Percentiles rank a stretch among this genome's conserved stretches.
Evolutionary conservation across 1,140 invertebrate genomes (phyloP).

Genomic region (Bombus vancouverensis): DNA sequence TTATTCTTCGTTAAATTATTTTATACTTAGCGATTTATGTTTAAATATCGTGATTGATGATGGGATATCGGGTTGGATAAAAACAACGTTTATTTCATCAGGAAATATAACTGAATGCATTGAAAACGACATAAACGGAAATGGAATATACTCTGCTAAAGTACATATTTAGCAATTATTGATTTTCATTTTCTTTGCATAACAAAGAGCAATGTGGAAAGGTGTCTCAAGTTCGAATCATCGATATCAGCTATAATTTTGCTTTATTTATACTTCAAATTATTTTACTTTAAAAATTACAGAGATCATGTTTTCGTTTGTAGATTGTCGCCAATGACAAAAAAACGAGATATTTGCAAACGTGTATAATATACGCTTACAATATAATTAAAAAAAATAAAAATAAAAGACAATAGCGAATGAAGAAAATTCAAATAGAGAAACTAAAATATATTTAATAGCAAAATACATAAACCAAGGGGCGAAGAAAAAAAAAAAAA

Average conservation of each 20-base stretch:
- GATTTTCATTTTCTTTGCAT: background rate
- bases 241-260: constrained; percentile 78
- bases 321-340: constrained; percentile 76
- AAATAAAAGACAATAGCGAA: constrained; percentile 45
- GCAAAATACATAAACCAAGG: constrained; percentile 23
- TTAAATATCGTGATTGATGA: background rate
- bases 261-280: constrained; percentile 80
- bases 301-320: constrained; percentile 80
- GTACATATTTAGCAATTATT: background rate
- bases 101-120: constrained; percentile 7
- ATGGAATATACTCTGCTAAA: too few relatives aligned
- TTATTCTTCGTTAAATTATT: background rate
- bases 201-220: constrained; percentile 53
- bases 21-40: background rate
- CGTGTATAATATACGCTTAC: constrained; percentile 62
- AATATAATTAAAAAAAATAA: constrained; percentile 45
- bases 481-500: constrained; percentile 19
- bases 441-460: constrained; percentile 39
- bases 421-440: constrained; percentile 31
- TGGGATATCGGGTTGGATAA: background rate
- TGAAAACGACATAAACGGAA: background rate
- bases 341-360: constrained; percentile 66
- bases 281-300: constrained; percentile 81
- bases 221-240: constrained; percentile 74
- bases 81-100: background rate